These are phyloP conservation scores for Proctacanthus coquilletti DNA, from an alignment of 1,140 invertebrate species.

Conservation along the genomic window DNA sequence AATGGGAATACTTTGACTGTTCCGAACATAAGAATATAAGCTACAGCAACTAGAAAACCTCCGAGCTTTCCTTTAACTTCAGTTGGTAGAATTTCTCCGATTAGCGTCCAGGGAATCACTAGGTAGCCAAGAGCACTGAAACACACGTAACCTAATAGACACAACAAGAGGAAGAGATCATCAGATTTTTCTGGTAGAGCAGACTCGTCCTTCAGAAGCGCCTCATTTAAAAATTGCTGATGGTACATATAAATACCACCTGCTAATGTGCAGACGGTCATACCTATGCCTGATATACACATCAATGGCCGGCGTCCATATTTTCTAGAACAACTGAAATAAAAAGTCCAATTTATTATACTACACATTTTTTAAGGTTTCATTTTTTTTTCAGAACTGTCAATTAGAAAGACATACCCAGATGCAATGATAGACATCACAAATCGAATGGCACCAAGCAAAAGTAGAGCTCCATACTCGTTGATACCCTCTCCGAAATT, in stretches of 20 bases:
- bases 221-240: conserved; percentile 7
- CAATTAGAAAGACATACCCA: too few species aligned
- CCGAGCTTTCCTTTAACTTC: conserved; percentile 29
- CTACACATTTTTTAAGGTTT: too few species aligned
- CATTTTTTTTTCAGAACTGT: too few species aligned
- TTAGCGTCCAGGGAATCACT: conserved; percentile 47
- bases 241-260: conserved; percentile 33
- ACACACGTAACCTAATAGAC: conserved; percentile 35
- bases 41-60: conserved; percentile 39
- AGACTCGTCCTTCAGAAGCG: too few species aligned
- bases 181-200: background rate
- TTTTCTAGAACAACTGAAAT: conserved; percentile 32
- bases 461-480: conserved; percentile 32
- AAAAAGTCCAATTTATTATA: too few species aligned
- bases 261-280: conserved; percentile 36
- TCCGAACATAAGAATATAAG: conserved; percentile 47
- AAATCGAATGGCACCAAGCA: conserved; percentile 36
- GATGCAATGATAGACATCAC: conserved; percentile 33
- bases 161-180: conserved; percentile 31
- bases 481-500: conserved; percentile 28
- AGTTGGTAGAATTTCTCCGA: conserved; percentile 30
- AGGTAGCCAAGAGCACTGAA: conserved; percentile 37
- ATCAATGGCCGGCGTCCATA: conserved; percentile 34
- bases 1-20: conserved; percentile 45
- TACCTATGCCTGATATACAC: conserved; percentile 36